A percentile compares a stretch with the other conserved stretches of the same genome.
Conservation (phyloP, 2,113 vertebrate species). For the Malurus alboscapulatus region DNA sequence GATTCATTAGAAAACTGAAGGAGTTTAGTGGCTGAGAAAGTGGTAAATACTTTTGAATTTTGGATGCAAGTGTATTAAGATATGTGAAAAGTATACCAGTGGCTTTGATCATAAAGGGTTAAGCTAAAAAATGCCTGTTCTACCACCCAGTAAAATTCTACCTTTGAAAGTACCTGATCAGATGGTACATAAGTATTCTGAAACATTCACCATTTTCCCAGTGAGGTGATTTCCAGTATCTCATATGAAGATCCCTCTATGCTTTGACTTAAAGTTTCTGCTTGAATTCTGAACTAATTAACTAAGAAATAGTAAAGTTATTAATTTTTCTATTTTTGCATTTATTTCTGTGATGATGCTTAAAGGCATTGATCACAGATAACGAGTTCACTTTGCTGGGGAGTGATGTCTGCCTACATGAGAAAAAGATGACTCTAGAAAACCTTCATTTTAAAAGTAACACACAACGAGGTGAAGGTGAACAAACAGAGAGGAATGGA, state of each 20-base stretch:
- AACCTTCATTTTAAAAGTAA: background rate
- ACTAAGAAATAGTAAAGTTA: background rate
- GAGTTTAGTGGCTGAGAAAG: background rate
- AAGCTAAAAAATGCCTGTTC: background rate
- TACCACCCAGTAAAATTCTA: background rate
- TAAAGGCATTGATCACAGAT: background rate
- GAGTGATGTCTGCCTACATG: background rate
- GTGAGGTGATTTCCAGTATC: background rate
- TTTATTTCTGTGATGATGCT: background rate
- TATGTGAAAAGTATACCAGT: background rate
- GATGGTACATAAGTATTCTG: background rate
- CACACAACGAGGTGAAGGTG: background rate
- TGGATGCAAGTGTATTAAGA: background rate
- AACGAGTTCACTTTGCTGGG: background rate
- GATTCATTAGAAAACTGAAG: background rate
- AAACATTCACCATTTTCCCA: background rate
- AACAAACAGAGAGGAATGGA: background rate
- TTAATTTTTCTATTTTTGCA: background rate
- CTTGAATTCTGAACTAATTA: background rate
- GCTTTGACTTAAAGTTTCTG: background rate
- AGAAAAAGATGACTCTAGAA: background rate
- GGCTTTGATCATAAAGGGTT: background rate
- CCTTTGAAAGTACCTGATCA: background rate
- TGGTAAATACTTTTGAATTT: background rate
- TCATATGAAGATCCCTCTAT: background rate